phyloP scores from a whole-genome alignment of 2,888 invertebrate species.

The Aleiodes alternator region DNA sequence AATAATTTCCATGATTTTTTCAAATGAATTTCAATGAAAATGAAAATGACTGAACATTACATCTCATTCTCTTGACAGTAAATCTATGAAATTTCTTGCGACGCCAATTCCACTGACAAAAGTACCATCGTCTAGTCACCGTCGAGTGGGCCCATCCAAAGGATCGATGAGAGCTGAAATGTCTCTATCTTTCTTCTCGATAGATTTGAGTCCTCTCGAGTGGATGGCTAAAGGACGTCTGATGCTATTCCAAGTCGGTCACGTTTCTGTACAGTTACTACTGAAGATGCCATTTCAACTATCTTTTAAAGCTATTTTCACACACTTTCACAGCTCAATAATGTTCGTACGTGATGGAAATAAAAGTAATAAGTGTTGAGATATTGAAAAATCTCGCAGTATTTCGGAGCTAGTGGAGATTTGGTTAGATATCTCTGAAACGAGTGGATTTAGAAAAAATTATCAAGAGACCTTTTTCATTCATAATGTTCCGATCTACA shows the following conservation, averaged over 20 bases:
- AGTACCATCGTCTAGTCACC: conserved; percentile 24
- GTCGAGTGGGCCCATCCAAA: conserved; percentile 34
- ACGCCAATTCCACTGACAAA: conserved; percentile 4
- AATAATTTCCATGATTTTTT: no score
- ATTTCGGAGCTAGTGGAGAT: conserved; percentile 14
- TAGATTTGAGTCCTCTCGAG: conserved; percentile 50
- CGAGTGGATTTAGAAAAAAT: no score
- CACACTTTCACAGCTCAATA: conserved; percentile 48
- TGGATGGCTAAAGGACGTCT: conserved; percentile 54
- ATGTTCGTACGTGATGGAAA: conserved; percentile 21
- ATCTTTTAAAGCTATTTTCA: conserved; percentile 56
- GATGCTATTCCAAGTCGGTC: conserved; percentile 67
- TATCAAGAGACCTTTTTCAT: no score
- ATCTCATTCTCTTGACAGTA: background rate
- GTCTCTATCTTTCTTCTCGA: conserved; percentile 31
- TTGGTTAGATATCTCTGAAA: background rate
- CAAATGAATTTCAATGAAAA: no score
- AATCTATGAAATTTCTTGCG: conserved; percentile 7
- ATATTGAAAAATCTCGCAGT: background rate
- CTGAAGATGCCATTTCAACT: conserved; percentile 63
- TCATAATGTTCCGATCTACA: no score
- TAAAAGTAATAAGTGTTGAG: conserved; percentile 20
- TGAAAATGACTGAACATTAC: no score
- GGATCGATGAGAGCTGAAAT: conserved; percentile 43
- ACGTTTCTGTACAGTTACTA: conserved; percentile 54